Conservation (phyloP, 2,797 vertebrate species). For the Sparidentex hasta region DNA sequence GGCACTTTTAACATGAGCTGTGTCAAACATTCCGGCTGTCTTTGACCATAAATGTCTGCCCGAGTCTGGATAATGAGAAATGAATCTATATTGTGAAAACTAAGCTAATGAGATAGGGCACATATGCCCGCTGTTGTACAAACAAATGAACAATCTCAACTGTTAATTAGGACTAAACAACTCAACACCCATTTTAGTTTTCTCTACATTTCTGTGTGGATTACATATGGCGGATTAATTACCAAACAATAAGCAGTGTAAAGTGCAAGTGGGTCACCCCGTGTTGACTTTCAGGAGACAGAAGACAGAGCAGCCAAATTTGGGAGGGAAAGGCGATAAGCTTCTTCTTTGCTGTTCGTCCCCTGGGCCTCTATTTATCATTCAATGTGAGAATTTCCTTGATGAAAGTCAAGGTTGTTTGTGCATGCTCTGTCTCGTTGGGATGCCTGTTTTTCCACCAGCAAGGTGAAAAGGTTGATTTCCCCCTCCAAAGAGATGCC, state of each 20-base stretch:
- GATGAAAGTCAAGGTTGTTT: conserved; percentile 90
- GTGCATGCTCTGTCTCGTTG: conserved; percentile 81
- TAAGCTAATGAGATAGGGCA: conserved; percentile 59
- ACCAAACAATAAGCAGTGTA: conserved; percentile 78
- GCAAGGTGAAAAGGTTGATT: conserved; percentile 88
- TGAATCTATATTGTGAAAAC: conserved; percentile 44
- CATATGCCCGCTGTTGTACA: conserved; percentile 62
- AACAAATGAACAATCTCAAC: conserved; percentile 68
- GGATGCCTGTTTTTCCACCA: conserved; percentile 85
- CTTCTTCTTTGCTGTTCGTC: conserved; percentile 84
- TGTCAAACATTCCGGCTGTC: conserved; percentile 39
- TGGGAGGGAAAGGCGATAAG: conserved; percentile 87
- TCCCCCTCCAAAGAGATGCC: conserved; percentile 79
- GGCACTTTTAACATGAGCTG: conserved; percentile 34
- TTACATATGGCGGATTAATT: conserved; percentile 81
- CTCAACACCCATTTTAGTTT: conserved; percentile 57
- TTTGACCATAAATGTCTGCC: conserved; percentile 30
- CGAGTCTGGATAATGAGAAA: conserved; percentile 51
- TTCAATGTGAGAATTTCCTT: conserved; percentile 89
- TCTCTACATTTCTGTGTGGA: conserved; percentile 67
- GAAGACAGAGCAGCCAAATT: conserved; percentile 83
- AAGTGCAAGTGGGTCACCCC: conserved; percentile 83
- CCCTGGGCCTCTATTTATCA: conserved; percentile 88
- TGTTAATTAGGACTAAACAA: conserved; percentile 74
- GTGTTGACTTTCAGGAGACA: conserved; percentile 83